Base-by-base conservation (phyloP, 2,888 invertebrate genomes). In the Capitulum mitella region DNA sequence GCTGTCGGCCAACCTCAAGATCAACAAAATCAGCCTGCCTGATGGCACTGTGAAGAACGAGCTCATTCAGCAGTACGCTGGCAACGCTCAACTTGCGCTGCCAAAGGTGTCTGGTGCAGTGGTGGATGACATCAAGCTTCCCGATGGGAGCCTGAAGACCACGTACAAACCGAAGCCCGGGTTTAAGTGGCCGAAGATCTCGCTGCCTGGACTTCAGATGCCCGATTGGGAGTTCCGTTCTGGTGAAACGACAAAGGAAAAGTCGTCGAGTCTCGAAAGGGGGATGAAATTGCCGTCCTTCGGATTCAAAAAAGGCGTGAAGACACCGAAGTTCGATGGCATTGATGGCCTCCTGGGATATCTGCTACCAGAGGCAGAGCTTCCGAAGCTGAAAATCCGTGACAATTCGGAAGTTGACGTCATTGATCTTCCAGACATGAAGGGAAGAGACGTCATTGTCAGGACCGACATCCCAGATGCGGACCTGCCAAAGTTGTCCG, bases 101-200 rank as follows among this genome's bases (percentile, higher is more conserved):
- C 78, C 78, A 19, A 64, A 79, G 32, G 34, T 77, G 40, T 78
- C 78, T 48, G 75, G 75, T 51, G 79, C 78, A 32, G 78, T 79
- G 29, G 76, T 79, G n/a, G 32, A 78, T 32, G 78, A 79, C n/a
- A 74, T 79, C 26, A 74, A 75, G 19, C 10, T 48, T 22, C 29
- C 61, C 34, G 61, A 75, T 54, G 76, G 54, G 48, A 26, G 46
- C 26, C 37, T 58, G 2, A 78, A 79, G 46, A 51, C 77, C 19
- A 40, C 34, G 1, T 48, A 32, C 34, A 34, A 40, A 58, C 58
- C 76, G 54, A 77, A 58, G 37, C 40, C 37, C 19, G 76, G 77
- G 3, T 58, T 22, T 16, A 34, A 37, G 8, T 40, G 37, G 37
- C 54, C 43, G 5, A 32, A 76, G 34, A 46, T 37, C 22, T 70